Evolutionary conservation across 1,140 invertebrate species (phyloP), one percentile per base, ranked within the genome.

Genomic region (Lysiphlebus fabarum): DNA sequence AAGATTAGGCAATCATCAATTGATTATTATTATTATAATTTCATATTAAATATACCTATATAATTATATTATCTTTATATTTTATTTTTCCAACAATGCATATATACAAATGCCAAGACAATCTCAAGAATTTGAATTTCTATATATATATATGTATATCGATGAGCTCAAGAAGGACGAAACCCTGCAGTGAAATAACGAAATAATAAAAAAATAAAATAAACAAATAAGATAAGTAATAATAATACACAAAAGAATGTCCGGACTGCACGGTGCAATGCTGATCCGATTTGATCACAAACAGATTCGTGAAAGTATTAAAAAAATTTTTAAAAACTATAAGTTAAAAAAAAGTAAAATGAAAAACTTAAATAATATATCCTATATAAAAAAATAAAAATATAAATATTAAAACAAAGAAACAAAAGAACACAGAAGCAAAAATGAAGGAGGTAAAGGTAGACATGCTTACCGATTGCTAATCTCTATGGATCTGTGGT

Each of bases 401-500:
- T 4, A 51, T 12, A 40, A 36, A 51, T 11, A 12, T 38, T 12
- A 12, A 11, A 51, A 11, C 7, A 11, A 40, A 40, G 38, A 40
- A 40, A 51, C 49, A 51, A 37, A 51, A 51, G 49, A 36, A 51
- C 49, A 51, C 49, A 51, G 47, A 49, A 50, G 47, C 38, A 58
- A 50, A 17, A 42, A 33, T 42, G 8, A 1, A 33, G 33, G 42
- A 45, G 41, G 42, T 33, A 40, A 6, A 36, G 36, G 36, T 9
- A 36, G 49, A 36, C 7, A 11, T 4, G 7, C 34, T n/a, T 7
- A n/a, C 7, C 10, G 56, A 62, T 65, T 56, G 58, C 58, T 62
- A 65, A 65, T 65, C 64, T 54, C 44, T 51, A 43, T 38, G 51
- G 53, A 65, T 65, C 64, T 65, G 34, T 55, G 58, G 64, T 62